A percentile compares a stretch with the other conserved stretches of the same genome.
phyloP scores from a whole-genome alignment of 2,888 invertebrate genomes.

The Drosophila paranaensis region DNA sequence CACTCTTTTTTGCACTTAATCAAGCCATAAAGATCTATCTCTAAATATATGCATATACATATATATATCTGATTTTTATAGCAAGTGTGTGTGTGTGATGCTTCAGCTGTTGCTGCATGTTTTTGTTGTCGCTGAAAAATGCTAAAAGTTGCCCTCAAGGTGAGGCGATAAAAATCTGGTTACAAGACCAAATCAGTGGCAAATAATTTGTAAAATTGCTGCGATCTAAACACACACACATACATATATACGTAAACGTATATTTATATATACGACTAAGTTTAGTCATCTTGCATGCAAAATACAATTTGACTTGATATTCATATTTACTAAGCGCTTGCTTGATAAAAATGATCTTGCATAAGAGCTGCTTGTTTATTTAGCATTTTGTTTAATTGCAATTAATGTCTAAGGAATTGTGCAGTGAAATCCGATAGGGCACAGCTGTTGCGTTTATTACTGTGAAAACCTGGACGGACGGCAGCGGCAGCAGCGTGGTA shows the following conservation, averaged over 20 bases:
- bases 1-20: conserved; percentile 45
- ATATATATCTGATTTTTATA: conserved; percentile 21
- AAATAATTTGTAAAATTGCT: conserved; percentile 31
- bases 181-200: conserved; percentile 31
- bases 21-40: conserved; percentile 44
- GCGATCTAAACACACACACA: not conserved
- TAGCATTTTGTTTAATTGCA: conserved; percentile 36
- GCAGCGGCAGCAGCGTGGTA: conserved; percentile 2
- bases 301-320: not conserved
- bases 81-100: conserved; percentile 19
- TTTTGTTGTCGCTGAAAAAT: conserved; percentile 33
- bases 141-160: conserved; percentile 53
- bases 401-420: conserved; percentile 14
- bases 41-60: conserved; percentile 35
- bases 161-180: conserved; percentile 55
- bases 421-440: conserved; percentile 31
- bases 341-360: conserved; percentile 48
- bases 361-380: conserved; percentile 46
- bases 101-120: conserved; percentile 52
- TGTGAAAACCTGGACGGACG: conserved; percentile 24
- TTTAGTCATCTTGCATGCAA: not conserved
- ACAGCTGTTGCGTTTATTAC: conserved; percentile 45
- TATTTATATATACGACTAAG: not conserved
- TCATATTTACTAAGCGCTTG: conserved; percentile 11
- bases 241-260: not conserved